phyloP scores from a whole-genome alignment of 2,888 invertebrate genomes.

The Thymelicus acteon region DNA sequence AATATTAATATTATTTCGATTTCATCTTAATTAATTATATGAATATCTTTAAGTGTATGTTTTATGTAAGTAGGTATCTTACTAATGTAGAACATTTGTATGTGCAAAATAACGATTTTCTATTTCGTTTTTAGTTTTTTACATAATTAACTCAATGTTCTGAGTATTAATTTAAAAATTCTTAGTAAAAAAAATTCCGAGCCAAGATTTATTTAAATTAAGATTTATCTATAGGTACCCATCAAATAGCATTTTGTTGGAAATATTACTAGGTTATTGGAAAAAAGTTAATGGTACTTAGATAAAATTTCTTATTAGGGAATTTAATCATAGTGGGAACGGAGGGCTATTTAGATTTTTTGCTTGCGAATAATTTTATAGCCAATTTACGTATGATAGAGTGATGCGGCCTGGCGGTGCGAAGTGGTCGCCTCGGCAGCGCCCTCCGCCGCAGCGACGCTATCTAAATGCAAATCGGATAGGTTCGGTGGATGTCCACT shows the following conservation, averaged over 20 bases:
- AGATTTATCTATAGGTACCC: no score
- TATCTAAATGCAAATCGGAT: constrained; percentile 85
- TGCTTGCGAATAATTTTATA: constrained; percentile 56
- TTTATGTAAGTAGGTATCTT: background rate
- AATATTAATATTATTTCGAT: background rate
- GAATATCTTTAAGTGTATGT: background rate
- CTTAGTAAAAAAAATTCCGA: no score
- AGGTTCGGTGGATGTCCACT: constrained; percentile 79
- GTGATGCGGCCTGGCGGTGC: constrained; percentile 61
- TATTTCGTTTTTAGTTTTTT: background rate
- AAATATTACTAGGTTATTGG: constrained; percentile 1
- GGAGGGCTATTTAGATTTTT: constrained; percentile 20
- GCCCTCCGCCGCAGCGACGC: constrained; percentile 57
- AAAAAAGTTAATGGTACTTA: background rate
- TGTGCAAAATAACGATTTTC: background rate
- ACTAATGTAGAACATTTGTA: background rate
- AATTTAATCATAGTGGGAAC: constrained; percentile 22
- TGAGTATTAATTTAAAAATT: background rate
- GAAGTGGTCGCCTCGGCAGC: constrained; percentile 50
- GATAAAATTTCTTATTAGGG: constrained; percentile 40
- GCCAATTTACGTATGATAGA: constrained; percentile 77
- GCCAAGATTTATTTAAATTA: no score
- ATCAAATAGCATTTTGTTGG: background rate
- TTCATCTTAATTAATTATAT: background rate
- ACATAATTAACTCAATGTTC: background rate